Base-by-base conservation (phyloP, 2,113 vertebrate genomes). In the Diglossa brunneiventris region DNA sequence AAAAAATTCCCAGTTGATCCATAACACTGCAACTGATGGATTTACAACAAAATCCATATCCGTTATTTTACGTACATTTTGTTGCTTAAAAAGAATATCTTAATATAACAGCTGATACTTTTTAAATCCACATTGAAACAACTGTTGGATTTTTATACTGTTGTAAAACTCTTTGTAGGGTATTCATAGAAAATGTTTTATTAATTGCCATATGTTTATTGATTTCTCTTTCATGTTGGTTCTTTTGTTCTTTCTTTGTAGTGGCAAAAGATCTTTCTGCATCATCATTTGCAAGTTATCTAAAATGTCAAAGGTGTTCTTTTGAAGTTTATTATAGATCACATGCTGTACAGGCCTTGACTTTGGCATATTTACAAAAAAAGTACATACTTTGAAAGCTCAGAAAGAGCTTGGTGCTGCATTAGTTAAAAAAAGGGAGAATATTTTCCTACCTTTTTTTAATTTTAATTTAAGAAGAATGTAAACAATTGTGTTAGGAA, bases 201-300 rank as follows among this genome's bases (percentile, higher is more conserved):
- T 99, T 99, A 99, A 99, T 99, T 98, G 98, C 98, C 99, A 98
- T 99, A 99, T 99, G 99, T 99, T 99, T 99, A 99, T 99, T 99
- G 99, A 99, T 99, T 99, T 99, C 98, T 99, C 99, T 99, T 99
- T 99, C 98, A 99, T 99, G 99, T 99, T 98, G 98, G 98, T 99
- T 99, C 99, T 99, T 99, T 99, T 99, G 99, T 99, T 99, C 99
- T 99, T 98, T 98, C 99, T 99, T 99, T 99, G 99, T 99, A 98
- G 99, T 99, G 99, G 99, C 99, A 99, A 99, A 99, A 99, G 98
- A 99, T 99, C 98, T 98, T 98, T 98, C 98, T 98, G 98, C 98
- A 98, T 99, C 99, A 99, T 99, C 98, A 98, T 99, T 99, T 99
- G 98, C 98, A 98, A 99, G 98, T 99, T 98, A 99, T 99, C 98